phyloP scores from a whole-genome alignment of 2,888 invertebrate genomes.

The Drosophila villosipedis region DNA sequence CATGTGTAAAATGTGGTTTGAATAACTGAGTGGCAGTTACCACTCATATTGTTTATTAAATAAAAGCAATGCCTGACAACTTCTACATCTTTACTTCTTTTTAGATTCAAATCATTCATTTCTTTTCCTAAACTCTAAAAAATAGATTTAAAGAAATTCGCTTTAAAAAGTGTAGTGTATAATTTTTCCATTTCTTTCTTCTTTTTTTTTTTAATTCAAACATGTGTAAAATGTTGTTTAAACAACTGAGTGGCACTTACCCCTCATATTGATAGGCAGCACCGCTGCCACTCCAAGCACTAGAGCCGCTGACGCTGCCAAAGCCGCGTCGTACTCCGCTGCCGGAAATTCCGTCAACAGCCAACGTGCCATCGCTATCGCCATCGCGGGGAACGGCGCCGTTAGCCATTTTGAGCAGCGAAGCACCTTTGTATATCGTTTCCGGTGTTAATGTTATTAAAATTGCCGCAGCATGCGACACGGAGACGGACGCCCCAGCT shows the following conservation, averaged over 20 bases:
- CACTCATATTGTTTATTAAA: background rate
- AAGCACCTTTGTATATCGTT: constrained; percentile 85
- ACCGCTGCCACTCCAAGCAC: constrained; percentile 46
- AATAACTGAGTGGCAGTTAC: background rate
- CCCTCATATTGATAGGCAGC: constrained; percentile 82
- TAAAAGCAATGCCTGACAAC: background rate
- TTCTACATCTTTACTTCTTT: background rate
- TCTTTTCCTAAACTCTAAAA: background rate
- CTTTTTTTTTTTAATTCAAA: background rate
- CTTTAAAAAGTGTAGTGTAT: background rate
- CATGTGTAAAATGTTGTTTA: constrained; percentile 4
- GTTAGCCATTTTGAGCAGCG: constrained; percentile 82
- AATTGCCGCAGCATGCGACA: constrained; percentile 69
- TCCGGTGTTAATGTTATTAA: constrained; percentile 85
- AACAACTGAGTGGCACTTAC: constrained; percentile 60
- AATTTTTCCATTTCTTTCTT: accelerated
- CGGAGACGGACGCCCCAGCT: constrained; percentile 23
- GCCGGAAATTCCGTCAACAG: constrained; percentile 24
- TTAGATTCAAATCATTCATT: background rate
- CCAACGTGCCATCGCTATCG: constrained; percentile 23
- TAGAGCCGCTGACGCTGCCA: constrained; percentile 40
- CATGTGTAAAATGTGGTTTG: background rate
- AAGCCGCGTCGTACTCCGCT: constrained; percentile 27
- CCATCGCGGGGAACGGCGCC: constrained; percentile 46
- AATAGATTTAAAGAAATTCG: background rate